Base-by-base conservation (phyloP, 2,113 vertebrate species). In the Mesoclemmys tuberculata region DNA sequence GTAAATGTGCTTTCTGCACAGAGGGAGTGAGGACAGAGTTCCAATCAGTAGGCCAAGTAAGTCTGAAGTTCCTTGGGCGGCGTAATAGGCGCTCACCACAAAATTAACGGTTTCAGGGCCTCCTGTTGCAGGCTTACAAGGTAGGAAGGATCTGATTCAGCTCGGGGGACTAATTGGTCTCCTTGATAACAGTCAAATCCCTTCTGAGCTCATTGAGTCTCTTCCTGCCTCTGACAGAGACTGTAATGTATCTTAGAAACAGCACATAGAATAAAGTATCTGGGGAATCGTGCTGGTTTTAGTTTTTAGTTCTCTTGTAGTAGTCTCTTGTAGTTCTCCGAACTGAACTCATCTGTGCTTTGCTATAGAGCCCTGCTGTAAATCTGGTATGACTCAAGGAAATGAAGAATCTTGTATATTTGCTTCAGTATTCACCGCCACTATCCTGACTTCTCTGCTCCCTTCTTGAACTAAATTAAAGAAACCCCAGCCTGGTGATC, bases 401-500 rank as follows among this genome's bases (percentile, higher is more conserved):
- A 79, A 10, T 9, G 55, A 49, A 1, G 19, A 16, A 52, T 31
- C 13, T 26, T 27, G 16, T 16, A 49, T 9, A n/a, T 27, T 21
- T 0, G 0, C 80, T 21, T 10, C 0, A 58, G 7, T 14, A 1
- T 80, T 58, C 3, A 14, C 0, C 10, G 13, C 24, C 0, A 0
- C 31, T 5, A 19, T 24, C 84, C 84, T n/a, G 41, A 52, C 16
- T 2, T 78, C 35, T 1, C 0, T 1, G 0, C 1, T 0, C 75
- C 48, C 24, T 22, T 44, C 71, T 48, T 29, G 82, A 8, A 6
- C 4, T 5, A 18, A 1, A 21, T 10, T 35, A 31, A 8, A 71
- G 44, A 68, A 22, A 5, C 5, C 46, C 4, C 35, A 61, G 8
- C 4, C n/a, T 27, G 6, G 35, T 10, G 22, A 38, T 21, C 10